Percentiles rank a stretch among this genome's conserved stretches.
Conservation (phyloP, 2,888 invertebrate species). For the Lacanobia oleracea region DNA sequence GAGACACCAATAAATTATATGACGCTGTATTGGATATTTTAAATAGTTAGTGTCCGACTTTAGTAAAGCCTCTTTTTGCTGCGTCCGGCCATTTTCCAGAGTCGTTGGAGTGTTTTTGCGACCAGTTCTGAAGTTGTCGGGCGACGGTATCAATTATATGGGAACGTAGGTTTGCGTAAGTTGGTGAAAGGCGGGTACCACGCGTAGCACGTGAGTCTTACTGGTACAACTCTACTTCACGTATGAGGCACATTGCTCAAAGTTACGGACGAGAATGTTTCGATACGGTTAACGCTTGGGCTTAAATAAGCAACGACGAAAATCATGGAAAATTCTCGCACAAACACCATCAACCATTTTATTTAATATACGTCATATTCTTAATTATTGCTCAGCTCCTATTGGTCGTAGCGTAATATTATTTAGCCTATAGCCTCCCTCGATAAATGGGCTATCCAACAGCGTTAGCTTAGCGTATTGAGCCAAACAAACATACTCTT, state of each 20-base stretch:
- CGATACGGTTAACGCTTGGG: conserved; percentile 10
- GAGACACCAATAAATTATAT: conserved; percentile 75
- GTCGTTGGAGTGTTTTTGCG: conserved; percentile 68
- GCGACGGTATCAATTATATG: conserved; percentile 81
- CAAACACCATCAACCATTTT: no score
- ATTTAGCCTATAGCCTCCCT: no score
- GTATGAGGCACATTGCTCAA: conserved; percentile 58
- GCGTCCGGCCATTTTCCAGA: conserved; percentile 65
- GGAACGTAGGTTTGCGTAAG: conserved; percentile 79
- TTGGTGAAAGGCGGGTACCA: conserved; percentile 77
- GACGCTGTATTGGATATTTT: conserved; percentile 73
- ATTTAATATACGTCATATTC: no score
- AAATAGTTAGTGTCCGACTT: conserved; percentile 72
- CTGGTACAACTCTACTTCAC: conserved; percentile 59
- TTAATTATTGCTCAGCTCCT: no score
- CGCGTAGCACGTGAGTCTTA: conserved; percentile 53
- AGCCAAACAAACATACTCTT: no score
- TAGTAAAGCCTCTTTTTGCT: conserved; percentile 74
- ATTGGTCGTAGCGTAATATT: no score
- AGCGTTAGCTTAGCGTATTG: no score
- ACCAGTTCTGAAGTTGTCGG: conserved; percentile 72
- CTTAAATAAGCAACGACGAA: conserved; percentile 3
- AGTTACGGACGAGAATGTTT: conserved; percentile 61
- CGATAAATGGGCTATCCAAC: no score
- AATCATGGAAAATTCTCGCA: neutral